These are phyloP conservation scores for Arge pagana DNA, from an alignment of 2,888 invertebrate genomes.

Conservation along the genomic window DNA sequence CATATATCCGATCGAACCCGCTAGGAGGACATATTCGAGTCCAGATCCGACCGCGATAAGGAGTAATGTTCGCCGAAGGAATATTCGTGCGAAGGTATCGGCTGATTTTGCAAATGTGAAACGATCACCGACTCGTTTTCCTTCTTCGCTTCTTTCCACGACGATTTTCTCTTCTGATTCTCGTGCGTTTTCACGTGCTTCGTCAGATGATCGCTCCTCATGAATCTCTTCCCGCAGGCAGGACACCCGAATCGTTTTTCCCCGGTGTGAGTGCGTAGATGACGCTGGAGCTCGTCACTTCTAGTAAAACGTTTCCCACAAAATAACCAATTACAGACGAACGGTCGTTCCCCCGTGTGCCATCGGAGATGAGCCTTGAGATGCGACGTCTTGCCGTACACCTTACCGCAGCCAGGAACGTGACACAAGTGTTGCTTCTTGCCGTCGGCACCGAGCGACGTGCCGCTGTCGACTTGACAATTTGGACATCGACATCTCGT, in stretches of 20 bases:
- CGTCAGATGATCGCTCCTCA: conserved; percentile 90
- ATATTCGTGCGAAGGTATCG: conserved; percentile 23
- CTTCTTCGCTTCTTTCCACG: conserved; percentile 55
- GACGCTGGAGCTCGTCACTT: conserved; percentile 83
- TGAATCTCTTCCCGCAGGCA: conserved; percentile 87
- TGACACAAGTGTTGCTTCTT: conserved; percentile 87
- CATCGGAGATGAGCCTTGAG: conserved; percentile 88
- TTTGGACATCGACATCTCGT: conserved; percentile 82
- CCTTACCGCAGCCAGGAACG: conserved; percentile 83
- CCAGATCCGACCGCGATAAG: conserved; percentile 21
- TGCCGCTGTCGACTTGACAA: conserved; percentile 77
- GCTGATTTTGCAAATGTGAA: conserved; percentile 23
- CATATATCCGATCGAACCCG: not conserved
- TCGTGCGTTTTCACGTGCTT: conserved; percentile 92
- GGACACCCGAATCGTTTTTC: conserved; percentile 88
- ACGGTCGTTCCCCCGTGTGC: conserved; percentile 93
- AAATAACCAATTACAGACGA: conserved; percentile 85
- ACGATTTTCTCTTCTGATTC: conserved; percentile 63
- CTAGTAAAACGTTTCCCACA: conserved; percentile 92
- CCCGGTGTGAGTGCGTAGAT: conserved; percentile 86
- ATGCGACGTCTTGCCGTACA: conserved; percentile 94
- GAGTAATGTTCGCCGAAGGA: conserved; percentile 25
- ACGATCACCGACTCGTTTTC: conserved; percentile 49
- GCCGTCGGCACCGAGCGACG: conserved; percentile 74
- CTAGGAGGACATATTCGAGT: not conserved